phyloP scores from a whole-genome alignment of 2,888 invertebrate species.

The Nomada goodeniana region DNA sequence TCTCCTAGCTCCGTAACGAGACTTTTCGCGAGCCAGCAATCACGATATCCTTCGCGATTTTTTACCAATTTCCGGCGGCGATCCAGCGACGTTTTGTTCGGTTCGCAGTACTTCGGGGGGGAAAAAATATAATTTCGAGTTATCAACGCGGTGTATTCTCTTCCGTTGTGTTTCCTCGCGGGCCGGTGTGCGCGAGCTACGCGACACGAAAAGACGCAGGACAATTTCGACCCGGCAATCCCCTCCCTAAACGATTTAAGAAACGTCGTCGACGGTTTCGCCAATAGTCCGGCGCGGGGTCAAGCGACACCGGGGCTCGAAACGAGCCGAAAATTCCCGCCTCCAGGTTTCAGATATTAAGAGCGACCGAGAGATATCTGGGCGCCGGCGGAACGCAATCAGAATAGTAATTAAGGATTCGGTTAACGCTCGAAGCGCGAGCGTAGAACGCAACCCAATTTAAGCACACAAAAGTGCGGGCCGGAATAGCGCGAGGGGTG shows the following conservation, averaged over 20 bases:
- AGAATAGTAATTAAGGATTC: slow-evolving; percentile 82
- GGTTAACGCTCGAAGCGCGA: slow-evolving; percentile 78
- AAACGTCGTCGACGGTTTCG: neutral
- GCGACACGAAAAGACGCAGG: neutral
- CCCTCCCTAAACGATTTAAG: neutral
- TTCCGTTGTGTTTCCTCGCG: no score
- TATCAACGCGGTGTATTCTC: no score
- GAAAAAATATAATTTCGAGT: no score
- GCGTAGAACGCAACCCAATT: slow-evolving; percentile 80
- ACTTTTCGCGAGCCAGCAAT: slow-evolving; percentile 12
- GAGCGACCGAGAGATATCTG: slow-evolving; percentile 63
- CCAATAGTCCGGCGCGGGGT: neutral
- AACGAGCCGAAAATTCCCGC: slow-evolving; percentile 62
- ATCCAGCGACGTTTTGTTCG: neutral
- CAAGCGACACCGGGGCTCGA: neutral
- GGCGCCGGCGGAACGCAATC: slow-evolving; percentile 75
- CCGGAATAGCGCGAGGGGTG: slow-evolving; percentile 62
- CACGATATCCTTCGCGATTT: slow-evolving; percentile 11
- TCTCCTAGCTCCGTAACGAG: slow-evolving; percentile 7
- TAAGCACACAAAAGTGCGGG: slow-evolving; percentile 79
- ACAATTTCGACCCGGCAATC: neutral
- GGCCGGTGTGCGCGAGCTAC: no score
- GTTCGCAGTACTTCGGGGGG: no score
- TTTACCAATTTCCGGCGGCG: neutral
- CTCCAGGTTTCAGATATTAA: slow-evolving; percentile 62